A percentile compares a stretch with the other conserved stretches of the same genome.
Evolutionary conservation across 53 echinoderm and acorn worm genomes (phyloP).

Genomic region (Mesocentrotus franciscanus): DNA sequence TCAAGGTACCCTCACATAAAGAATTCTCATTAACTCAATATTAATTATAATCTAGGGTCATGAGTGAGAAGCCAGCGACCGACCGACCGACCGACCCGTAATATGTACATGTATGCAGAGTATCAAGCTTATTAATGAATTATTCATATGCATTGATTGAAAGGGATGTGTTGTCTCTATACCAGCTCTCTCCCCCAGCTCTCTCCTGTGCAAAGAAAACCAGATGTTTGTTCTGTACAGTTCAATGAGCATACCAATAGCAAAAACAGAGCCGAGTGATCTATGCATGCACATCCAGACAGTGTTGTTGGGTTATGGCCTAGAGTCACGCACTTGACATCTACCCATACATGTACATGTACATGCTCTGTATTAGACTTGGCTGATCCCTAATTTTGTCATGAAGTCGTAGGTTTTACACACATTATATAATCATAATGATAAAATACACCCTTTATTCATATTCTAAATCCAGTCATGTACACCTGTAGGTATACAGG

Average conservation of each 20-base stretch:
- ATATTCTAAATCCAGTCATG: not conserved
- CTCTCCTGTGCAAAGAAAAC: slow-evolving; percentile 40
- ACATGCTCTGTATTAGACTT: not conserved
- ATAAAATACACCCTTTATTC: too few relatives aligned
- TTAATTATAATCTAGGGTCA: slow-evolving; percentile 31
- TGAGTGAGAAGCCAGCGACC: not conserved
- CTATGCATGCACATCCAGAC: slow-evolving; percentile 6
- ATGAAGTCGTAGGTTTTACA: not conserved
- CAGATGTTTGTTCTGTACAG: slow-evolving; percentile 67
- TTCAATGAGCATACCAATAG: slow-evolving; percentile 52
- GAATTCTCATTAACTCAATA: slow-evolving; percentile 23
- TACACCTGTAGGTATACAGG: not conserved
- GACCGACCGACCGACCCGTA: not conserved
- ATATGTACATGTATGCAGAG: not conserved
- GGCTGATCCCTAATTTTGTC: not conserved
- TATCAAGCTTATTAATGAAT: slow-evolving; percentile 52
- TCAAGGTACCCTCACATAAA: slow-evolving; percentile 35
- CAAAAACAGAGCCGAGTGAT: not conserved
- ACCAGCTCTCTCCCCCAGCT: not conserved
- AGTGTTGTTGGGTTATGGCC: not conserved
- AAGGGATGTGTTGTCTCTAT: slow-evolving; percentile 22
- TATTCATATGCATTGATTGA: slow-evolving; percentile 59
- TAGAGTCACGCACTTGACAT: not conserved
- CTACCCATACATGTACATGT: not conserved
- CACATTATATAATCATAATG: not conserved